phyloP scores from a whole-genome alignment of 2,888 invertebrate genomes.

The Acronicta psi region DNA sequence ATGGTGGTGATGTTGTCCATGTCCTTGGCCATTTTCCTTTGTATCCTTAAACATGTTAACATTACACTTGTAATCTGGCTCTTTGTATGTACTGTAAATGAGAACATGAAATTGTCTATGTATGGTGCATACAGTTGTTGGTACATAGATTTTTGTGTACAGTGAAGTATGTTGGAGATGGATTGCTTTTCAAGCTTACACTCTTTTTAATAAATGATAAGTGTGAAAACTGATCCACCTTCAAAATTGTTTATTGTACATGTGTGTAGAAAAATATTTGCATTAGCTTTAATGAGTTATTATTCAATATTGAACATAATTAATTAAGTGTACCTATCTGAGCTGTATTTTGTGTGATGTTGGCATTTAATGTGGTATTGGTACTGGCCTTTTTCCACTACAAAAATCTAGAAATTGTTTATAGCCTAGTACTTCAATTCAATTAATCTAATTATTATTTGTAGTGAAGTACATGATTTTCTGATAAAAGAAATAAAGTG shows the following conservation, averaged over 20 bases:
- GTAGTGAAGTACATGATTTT: slow-evolving; percentile 17
- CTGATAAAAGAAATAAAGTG: slow-evolving; percentile 13
- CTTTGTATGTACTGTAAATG: background rate
- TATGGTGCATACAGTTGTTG: background rate
- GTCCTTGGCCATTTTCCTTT: no score
- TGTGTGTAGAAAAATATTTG: background rate
- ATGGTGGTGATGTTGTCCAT: no score
- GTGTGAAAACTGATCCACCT: background rate
- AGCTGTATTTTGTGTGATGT: slow-evolving; percentile 15
- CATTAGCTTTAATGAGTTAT: slow-evolving; percentile 1
- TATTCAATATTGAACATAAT: slow-evolving; percentile 13
- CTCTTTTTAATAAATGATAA: background rate
- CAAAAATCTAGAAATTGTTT: slow-evolving; percentile 1
- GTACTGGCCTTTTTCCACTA: slow-evolving; percentile 47
- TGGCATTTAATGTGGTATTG: slow-evolving; percentile 17
- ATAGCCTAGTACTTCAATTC: slow-evolving; percentile 35
- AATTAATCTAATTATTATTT: slow-evolving; percentile 16
- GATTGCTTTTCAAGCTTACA: background rate
- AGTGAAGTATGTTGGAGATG: background rate
- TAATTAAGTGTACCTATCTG: slow-evolving; percentile 1
- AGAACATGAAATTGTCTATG: background rate
- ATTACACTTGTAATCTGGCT: no score
- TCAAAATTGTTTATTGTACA: background rate
- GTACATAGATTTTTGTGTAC: slow-evolving; percentile 7
- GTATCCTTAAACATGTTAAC: no score